Base-by-base conservation (phyloP, 2,797 vertebrate species). In the Tokudaia muenninki region DNA sequence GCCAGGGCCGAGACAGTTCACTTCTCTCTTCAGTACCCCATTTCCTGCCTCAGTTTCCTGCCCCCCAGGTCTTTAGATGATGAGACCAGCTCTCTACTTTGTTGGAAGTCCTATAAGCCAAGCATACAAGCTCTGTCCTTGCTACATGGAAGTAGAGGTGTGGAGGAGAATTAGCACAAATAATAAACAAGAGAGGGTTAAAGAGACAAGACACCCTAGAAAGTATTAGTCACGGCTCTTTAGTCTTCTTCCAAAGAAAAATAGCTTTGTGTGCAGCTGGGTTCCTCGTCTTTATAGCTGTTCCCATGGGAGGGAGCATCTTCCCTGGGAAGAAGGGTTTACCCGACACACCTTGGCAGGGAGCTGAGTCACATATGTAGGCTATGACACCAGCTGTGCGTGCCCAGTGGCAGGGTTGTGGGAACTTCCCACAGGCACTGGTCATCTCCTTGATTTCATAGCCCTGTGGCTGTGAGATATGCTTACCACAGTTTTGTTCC, bases 171-270 rank as follows among this genome's bases (percentile, higher is more conserved):
- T 92, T 63, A 91, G 6, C 86, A 77, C 4, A 0, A 87, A 92
- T 91, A 87, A 88, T 77, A 81, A 92, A 92, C 88, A 94, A n/a
- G n/a, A 83, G 31, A 44, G 80, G 29, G 79, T 24, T 91, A 65
- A 90, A 89, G 72, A 65, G 55, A 87, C 81, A 91, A 81, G 82
- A 47, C 61, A 59, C 80, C 82, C 82, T 24, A 63, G 94, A 91
- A 82, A 67, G 74, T 29, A 94, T 97, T 91, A 96, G 95, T 96
- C 95, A 94, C 19, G 3, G 61, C 47, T 82, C 75, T 80, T 92
- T 79, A 50, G 96, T 93, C 87, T 86, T 87, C 86, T 57, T 82
- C 88, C 91, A 92, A 77, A 95, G 90, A 59, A 90, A 75, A 89
- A 89, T 57, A 74, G 94, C 82, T 96, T 37, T 96, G 94, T 92